Base-by-base conservation (phyloP, 2,113 vertebrate species). In the Ia io region DNA sequence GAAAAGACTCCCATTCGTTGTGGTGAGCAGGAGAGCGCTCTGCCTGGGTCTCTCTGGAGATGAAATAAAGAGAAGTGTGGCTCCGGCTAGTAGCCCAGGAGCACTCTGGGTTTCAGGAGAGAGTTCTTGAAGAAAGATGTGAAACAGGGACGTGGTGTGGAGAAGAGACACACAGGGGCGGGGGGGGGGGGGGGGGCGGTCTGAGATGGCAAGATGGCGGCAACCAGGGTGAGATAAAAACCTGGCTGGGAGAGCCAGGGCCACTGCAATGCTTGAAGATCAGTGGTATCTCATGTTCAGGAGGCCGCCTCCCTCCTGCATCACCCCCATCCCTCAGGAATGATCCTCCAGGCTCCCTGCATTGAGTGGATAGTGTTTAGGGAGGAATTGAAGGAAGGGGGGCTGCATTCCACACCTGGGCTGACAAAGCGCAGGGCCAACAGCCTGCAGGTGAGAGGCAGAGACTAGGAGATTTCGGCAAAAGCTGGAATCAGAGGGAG, bases 331-430 rank as follows among this genome's bases (percentile, higher is more conserved):
- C 7, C 2, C 40, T 59, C 88, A 53, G 70, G 56, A 78, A 37
- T 32, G 79, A 35, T 44, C 30, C n/a, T 22, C 85, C 3, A 20
- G 22, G 61, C 83, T 14, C 42, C 11, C 30, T 22, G n/a, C 65
- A 69, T 10, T 10, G 28, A n/a, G 47, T 28, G 67, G 83, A 18
- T 7, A 44, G 49, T 11, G n/a, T 20, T 76, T 25, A n/a, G 28
- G 82, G n/a, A 47, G 69, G 35, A 92, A 88, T 51, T 25, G 40
- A 79, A 82, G 49, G 59, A 56, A 47, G 59, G 9, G 40, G 35
- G 90, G n/a, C 40, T 56, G 61, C 51, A 59, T 82, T 74, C 84
- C 88, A 71, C 35, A 88, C 70, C 69, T 90, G 82, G 35, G 69
- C 79, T 56, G 84, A 47, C 71, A 5, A 17, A 65, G 56, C 8